Evolutionary conservation across 2,113 vertebrate genomes (phyloP).

Genomic region (Proteles cristata): DNA sequence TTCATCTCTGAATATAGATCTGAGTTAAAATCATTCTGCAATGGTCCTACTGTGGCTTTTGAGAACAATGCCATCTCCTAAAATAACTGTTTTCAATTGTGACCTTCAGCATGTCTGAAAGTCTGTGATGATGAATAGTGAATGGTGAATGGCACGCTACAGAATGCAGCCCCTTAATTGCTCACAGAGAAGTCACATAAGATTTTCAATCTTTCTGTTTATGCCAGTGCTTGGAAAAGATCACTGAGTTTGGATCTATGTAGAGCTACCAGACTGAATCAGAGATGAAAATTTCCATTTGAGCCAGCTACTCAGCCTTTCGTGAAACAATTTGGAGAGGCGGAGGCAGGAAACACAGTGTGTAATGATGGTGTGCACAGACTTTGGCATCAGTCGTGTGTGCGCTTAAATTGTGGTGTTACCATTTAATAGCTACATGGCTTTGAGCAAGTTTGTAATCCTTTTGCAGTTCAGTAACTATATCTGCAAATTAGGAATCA

Average conservation of each 20-base stretch:
- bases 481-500: background rate
- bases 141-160: conserved; percentile 49
- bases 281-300: conserved; percentile 58
- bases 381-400: background rate
- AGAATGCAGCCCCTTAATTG: conserved; percentile 58
- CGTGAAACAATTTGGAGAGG: background rate
- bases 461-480: background rate
- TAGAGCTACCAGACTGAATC: conserved; percentile 48
- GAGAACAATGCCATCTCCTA: conserved; percentile 78
- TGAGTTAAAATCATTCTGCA: conserved; percentile 61
- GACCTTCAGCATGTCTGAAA: conserved; percentile 73
- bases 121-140: conserved; percentile 68
- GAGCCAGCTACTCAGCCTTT: conserved; percentile 6
- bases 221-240: conserved; percentile 68
- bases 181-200: conserved; percentile 64
- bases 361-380: background rate
- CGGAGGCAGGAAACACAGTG: background rate
- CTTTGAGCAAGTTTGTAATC: conserved; percentile 8
- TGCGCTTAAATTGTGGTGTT: background rate
- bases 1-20: conserved; percentile 77
- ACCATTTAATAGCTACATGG: background rate
- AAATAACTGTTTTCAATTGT: conserved; percentile 78
- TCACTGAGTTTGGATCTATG: conserved; percentile 53
- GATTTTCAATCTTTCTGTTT: conserved; percentile 64
- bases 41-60: conserved; percentile 74